These are phyloP conservation scores for Bactericera cockerelli DNA, from an alignment of 1,140 invertebrate species.

Conservation along the genomic window DNA sequence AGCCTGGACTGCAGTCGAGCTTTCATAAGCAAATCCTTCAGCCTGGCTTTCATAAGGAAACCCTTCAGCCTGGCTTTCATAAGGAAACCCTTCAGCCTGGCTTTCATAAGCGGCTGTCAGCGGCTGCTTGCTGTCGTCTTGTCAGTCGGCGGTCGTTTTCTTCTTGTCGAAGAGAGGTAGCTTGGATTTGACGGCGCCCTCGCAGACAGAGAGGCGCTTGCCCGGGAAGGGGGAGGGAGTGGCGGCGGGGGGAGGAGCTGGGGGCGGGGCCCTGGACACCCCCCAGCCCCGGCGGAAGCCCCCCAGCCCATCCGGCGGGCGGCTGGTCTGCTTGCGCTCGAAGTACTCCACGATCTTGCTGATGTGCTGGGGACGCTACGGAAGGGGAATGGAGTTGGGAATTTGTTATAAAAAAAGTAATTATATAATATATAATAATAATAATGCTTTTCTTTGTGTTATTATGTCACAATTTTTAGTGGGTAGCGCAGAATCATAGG, in stretches of 20 bases:
- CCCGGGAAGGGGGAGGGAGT: slow-evolving; percentile 20
- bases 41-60: too few relatives aligned
- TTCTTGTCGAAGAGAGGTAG: slow-evolving; percentile 72
- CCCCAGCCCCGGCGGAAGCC: slow-evolving; percentile 18
- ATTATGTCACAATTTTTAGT: too few relatives aligned
- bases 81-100: too few relatives aligned
- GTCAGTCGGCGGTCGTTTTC: slow-evolving; percentile 25
- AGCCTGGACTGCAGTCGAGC: too few relatives aligned
- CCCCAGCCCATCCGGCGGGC: slow-evolving; percentile 7
- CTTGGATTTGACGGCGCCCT: slow-evolving; percentile 67
- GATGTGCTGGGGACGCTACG: slow-evolving; percentile 41
- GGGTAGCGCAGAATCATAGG: too few relatives aligned
- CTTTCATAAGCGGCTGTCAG: too few relatives aligned
- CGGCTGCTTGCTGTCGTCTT: too few relatives aligned
- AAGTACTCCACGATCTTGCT: slow-evolving; percentile 78
- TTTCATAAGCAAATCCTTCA: too few relatives aligned
- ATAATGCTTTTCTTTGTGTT: too few relatives aligned
- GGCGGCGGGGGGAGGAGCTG: slow-evolving; percentile 27
- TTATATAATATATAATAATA: neutral
- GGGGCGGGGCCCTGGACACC: slow-evolving; percentile 15
- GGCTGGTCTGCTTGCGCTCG: slow-evolving; percentile 45
- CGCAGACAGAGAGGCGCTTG: slow-evolving; percentile 50
- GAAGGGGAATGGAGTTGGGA: neutral
- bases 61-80: too few relatives aligned
- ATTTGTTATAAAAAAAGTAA: neutral